A percentile compares a stretch with the other conserved stretches of the same genome.
phyloP scores from a whole-genome alignment of 2,888 invertebrate genomes.

The Coenonympha arcania region DNA sequence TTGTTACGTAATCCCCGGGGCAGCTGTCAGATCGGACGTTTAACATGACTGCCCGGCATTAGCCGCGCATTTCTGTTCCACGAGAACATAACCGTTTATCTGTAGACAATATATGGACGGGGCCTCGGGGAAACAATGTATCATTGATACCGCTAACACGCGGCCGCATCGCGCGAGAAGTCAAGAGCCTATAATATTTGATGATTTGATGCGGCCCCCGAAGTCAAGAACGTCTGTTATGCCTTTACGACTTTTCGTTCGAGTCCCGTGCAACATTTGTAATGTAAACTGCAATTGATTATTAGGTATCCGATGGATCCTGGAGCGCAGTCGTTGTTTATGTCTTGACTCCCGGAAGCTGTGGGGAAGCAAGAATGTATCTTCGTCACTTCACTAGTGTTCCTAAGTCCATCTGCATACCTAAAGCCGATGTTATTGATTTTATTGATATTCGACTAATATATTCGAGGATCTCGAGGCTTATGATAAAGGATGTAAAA shows the following conservation, averaged over 20 bases:
- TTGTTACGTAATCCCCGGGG: constrained; percentile 53
- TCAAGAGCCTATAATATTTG: constrained; percentile 44
- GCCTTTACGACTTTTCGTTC: constrained; percentile 9
- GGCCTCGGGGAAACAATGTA: constrained; percentile 47
- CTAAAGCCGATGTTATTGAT: background rate
- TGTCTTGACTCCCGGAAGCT: constrained; percentile 10
- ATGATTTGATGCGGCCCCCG: constrained; percentile 43
- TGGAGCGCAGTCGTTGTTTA: constrained; percentile 5
- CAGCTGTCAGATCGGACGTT: constrained; percentile 32
- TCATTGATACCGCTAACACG: constrained; percentile 51
- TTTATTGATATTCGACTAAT: background rate
- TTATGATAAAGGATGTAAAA: too few relatives aligned
- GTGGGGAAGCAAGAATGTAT: background rate
- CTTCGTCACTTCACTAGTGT: background rate
- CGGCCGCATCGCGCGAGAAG: constrained; percentile 33
- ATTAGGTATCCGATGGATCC: constrained; percentile 1
- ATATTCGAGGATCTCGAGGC: too few relatives aligned
- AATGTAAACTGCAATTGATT: constrained; percentile 15
- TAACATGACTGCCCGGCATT: constrained; percentile 29
- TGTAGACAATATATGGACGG: constrained; percentile 54
- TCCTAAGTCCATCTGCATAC: background rate
- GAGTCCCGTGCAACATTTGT: constrained; percentile 6
- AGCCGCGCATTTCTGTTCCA: constrained; percentile 30
- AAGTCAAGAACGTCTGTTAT: constrained; percentile 33
- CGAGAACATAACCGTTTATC: constrained; percentile 41